Evolutionary conservation across 2,797 vertebrate genomes (phyloP), one percentile per base, ranked within the genome.

Genomic region (Myotis myotis): DNA sequence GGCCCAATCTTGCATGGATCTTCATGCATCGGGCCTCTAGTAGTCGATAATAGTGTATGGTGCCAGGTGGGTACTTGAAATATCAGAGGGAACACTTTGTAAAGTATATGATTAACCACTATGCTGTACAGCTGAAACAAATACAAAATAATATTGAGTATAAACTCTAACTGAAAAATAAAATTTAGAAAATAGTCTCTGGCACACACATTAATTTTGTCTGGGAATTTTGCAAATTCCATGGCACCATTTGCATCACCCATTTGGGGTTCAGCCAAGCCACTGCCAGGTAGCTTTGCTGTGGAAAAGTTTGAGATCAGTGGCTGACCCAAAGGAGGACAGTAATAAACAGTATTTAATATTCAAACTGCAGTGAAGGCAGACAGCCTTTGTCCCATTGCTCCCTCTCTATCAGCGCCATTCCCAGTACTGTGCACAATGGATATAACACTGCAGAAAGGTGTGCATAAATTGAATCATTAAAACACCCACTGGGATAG

Each of bases 261-360:
- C 38, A 15, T 13, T 49, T 41, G 71, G 66, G 57, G 9, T 79
- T 82, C 44, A 62, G 47, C 22, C 33, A 74, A 75, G 49, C 87
- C 64, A 55, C 49, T 0, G 2, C 53, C 55, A 68, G 71, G 19
- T 91, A 38, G 66, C 55, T 94, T 91, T 85, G 86, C 53, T 68
- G 28, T 87, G 44, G 62, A 80, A 47, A 93, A 93, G 91, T 80
- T 91, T 87, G 66, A 91, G 71, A 92, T 94, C 36, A 44, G 47
- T 36, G 38, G 33, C 86, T 53, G 76, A 76, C 91, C 68, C 71
- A 72, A 22, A 83, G 87, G 80, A 89, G 41, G 55, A 68, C 41
- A 47, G 57, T 75, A 85, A 89, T 88, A 83, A 95, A 68, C 55
- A 94, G 86, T 91, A 82, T 89, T 95, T 95, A 79, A 93, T 95